Conservation (phyloP, 37 sponge, comb jelly and placozoan species). For the Beroe ovata region DNA sequence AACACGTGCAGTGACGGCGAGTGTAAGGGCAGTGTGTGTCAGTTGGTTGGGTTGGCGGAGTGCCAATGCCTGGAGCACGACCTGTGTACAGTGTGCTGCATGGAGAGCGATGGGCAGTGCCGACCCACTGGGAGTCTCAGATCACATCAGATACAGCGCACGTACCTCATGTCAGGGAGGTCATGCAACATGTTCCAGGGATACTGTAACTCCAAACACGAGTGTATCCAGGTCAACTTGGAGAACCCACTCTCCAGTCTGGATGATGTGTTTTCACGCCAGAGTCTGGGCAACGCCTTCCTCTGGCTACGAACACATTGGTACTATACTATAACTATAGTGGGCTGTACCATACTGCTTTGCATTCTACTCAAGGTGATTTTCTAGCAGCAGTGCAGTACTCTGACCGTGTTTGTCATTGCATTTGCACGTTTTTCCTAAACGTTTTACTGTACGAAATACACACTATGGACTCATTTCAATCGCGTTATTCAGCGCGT, state of each 20-base stretch:
- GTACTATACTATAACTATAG: conserved; percentile 54
- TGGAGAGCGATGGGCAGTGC: conserved; percentile 1
- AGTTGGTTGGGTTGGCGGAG: conserved; percentile 68
- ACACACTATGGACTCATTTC: too few relatives aligned
- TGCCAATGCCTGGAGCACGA: conserved; percentile 72
- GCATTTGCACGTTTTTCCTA: too few relatives aligned
- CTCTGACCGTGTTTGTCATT: too few relatives aligned
- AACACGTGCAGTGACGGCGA: conserved; percentile 73
- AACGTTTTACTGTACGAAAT: too few relatives aligned
- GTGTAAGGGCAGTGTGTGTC: conserved; percentile 74
- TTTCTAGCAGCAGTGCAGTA: too few relatives aligned
- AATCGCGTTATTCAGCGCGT: too few relatives aligned
- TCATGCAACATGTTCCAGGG: conserved; percentile 84
- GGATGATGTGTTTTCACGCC: conserved; percentile 17
- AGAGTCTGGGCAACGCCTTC: conserved; percentile 41
- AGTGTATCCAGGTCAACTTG: conserved; percentile 58
- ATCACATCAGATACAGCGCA: neutral
- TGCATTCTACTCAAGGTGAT: conserved; percentile 57
- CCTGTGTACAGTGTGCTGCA: conserved; percentile 51
- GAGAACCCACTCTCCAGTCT: conserved; percentile 52
- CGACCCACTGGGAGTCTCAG: neutral
- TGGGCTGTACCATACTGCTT: conserved; percentile 28
- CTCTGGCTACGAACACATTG: conserved; percentile 30
- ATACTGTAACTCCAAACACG: conserved; percentile 73
- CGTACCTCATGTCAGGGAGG: conserved; percentile 70